Conservation (phyloP, 2,797 vertebrate species). For the Scolopax bukidnonensis region DNA sequence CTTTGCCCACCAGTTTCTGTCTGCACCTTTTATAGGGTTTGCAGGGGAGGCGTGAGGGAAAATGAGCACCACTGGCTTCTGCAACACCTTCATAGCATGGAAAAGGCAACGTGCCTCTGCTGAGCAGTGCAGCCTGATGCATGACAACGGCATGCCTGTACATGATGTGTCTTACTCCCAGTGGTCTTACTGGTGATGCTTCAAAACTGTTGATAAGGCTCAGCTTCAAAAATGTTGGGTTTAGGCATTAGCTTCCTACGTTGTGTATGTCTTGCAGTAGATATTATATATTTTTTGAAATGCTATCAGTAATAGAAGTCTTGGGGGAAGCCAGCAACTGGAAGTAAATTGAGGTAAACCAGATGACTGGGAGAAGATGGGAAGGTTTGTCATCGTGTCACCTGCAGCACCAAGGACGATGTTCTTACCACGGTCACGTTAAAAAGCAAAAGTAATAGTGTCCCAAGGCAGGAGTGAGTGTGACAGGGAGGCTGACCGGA, state of each 20-base stretch:
- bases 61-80: neutral
- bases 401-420: neutral
- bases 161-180: neutral
- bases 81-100: neutral
- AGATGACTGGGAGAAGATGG: neutral
- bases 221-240: neutral
- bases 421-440: neutral
- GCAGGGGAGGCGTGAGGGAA: neutral
- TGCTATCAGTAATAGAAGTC: neutral
- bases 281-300: neutral
- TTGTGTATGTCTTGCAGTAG: neutral
- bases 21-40: neutral
- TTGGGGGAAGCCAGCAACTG: neutral
- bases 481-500: neutral
- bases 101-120: neutral
- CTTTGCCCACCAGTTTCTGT: neutral
- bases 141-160: neutral
- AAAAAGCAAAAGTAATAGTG: neutral
- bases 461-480: fast-evolving
- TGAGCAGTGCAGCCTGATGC: neutral
- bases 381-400: neutral
- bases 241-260: neutral
- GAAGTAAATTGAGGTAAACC: neutral
- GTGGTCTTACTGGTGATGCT: neutral
- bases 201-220: neutral